Evolutionary conservation across 2,888 invertebrate genomes (phyloP), one percentile per base, ranked within the genome.

Genomic region (Nomada ferruginata): DNA sequence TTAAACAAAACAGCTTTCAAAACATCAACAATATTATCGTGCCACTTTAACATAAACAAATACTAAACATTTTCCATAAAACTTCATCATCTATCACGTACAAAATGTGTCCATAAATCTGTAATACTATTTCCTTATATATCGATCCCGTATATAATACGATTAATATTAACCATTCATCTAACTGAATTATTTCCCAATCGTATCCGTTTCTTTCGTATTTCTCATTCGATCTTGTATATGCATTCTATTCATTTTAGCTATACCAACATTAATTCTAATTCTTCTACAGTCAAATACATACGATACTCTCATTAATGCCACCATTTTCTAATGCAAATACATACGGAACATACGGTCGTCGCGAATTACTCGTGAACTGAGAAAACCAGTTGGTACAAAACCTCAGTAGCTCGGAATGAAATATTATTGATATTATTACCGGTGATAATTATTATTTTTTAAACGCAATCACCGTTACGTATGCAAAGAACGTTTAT

Each of bases 1-100:
- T 65, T 76, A 65, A 81, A 73, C 23, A 44, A 76, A 50, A 71
- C 57, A 59, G 13, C 50, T 72, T 64, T 20, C 50, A 42, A 59
- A 76, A 52, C 26, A 13, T 59, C 20, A 0, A 15, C 1, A 36
- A 29, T 5, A 36, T 5, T 18, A 18, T 5, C 10, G 3, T 20
- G 9, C 36, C 57, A 7, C 1, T 15, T 53, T 5, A 29, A 23
- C 2, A 0, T 47, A 4, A 13, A 0, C 44, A 66, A 15, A 66
- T 23, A 15, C 5, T 44, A 2, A 52, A 65, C n/a, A 15, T 9
- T 29, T 66, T 65, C 23, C n/a, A 15, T 7, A 65, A 36, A 20
- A 26, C 11, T 26, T 11, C 13, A 42, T 29, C 29, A 29, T 29
- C 7, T 29, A 29, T 29, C 29, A 5, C 0, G 7, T 29, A 7